Base-by-base conservation (phyloP, 2,888 invertebrate genomes). In the Yponomeuta sedellus region DNA sequence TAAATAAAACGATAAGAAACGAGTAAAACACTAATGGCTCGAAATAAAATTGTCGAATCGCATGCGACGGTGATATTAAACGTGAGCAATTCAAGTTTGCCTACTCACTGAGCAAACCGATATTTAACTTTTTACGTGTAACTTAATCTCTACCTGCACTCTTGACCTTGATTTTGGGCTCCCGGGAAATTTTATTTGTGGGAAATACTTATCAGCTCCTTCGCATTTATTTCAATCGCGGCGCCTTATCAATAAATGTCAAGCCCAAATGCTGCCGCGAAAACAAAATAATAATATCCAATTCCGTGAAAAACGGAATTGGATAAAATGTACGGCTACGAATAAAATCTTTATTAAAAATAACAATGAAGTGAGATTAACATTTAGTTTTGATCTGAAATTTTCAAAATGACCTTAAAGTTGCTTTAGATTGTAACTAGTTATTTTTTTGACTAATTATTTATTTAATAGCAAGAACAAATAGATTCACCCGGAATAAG, bases 31-130 rank as follows among this genome's bases (percentile, higher is more conserved):
- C 80, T 86, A 86, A 85, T 85, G 86, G 82, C 82, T 79, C 73
- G 79, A 81, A 89, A 88, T 89, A 83, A 88, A 90, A 88, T 90
- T 86, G 85, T 86, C 79, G 81, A 82, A 88, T 88, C 84, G 88
- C 88, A 88, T 88, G 88, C 86, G 86, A 86, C 80, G 80, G 83
- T 82, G 86, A 81, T 86, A 88, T 90, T 89, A 88, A 79, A 85
- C 78, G 82, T 82, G 85, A 84, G 82, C 77, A 74, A 76, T 83
- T 81, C 79, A 83, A 87, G 81, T 85, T 87, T 85, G 77, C 79
- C 78, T 79, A 81, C 76, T 81, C 28, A 28, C 20, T 4, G 56
- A 61, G 62, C 20, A 40, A 62, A 62, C 28, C 16, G 40, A 56
- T 10, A 22, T 59, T 61, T 44, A 34, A 22, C 61, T 34, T 25